These are phyloP conservation scores for Chaetophractus vellerosus DNA, from an alignment of 2,797 vertebrate species.

Conservation along the genomic window DNA sequence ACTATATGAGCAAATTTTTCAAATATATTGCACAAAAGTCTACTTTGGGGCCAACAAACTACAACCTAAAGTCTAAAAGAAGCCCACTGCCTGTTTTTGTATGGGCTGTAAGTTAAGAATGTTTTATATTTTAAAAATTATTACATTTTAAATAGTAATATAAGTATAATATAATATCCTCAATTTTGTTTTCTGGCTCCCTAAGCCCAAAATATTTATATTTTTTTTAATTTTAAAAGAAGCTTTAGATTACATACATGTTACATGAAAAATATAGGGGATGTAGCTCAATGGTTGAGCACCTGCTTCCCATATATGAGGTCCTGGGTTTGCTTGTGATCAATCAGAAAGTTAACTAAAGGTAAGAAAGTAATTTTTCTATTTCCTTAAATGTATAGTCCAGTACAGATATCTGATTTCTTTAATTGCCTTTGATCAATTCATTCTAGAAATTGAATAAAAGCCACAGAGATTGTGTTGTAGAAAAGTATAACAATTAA, in stretches of 20 bases:
- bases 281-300: no score
- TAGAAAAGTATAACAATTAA: slow-evolving; percentile 37
- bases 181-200: background rate
- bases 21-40: background rate
- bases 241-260: no score
- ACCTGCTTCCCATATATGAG: no score
- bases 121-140: background rate
- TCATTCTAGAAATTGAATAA: slow-evolving; percentile 59
- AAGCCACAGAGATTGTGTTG: background rate
- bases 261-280: no score
- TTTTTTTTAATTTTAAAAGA: no score
- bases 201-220: background rate
- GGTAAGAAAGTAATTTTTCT: slow-evolving; percentile 51
- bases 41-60: background rate
- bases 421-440: slow-evolving; percentile 63
- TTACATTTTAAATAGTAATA: background rate
- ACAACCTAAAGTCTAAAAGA: background rate
- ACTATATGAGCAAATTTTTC: background rate
- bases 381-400: background rate
- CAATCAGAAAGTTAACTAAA: slow-evolving; percentile 52
- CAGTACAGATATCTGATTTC: slow-evolving; percentile 63
- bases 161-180: background rate
- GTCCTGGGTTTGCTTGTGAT: background rate
- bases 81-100: background rate
- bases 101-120: background rate